Percentiles rank a stretch among this genome's conserved stretches.
phyloP scores from a whole-genome alignment of 1,140 invertebrate species.

The Ceratina japonica region DNA sequence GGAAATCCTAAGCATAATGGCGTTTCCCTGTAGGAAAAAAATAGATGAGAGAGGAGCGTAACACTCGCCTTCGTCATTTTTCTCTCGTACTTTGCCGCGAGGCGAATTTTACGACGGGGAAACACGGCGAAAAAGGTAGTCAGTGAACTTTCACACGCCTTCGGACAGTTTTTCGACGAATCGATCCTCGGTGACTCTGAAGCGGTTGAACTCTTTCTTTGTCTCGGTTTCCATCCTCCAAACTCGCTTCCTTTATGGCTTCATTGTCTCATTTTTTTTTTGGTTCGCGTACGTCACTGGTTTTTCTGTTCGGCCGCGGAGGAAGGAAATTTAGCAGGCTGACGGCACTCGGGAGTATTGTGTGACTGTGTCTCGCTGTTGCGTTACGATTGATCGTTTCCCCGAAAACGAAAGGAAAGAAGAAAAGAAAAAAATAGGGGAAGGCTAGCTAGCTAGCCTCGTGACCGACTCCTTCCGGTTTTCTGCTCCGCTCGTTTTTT shows the following conservation, averaged over 20 bases:
- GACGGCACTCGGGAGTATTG: constrained; percentile 48
- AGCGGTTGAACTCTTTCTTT: not conserved
- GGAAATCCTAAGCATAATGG: constrained; percentile 27
- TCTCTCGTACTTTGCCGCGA: constrained; percentile 28
- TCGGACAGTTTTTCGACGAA: constrained; percentile 32
- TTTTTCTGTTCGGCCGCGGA: constrained; percentile 11
- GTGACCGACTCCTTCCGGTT: constrained; percentile 1
- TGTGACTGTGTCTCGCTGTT: constrained; percentile 17
- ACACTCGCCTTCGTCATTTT: constrained; percentile 48
- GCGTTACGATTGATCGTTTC: constrained; percentile 38
- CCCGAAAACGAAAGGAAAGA: not conserved
- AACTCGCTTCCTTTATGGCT: not conserved
- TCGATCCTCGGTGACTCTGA: constrained; percentile 23
- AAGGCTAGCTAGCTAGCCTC: not conserved
- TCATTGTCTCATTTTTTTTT: not conserved
- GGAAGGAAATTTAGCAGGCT: constrained; percentile 35
- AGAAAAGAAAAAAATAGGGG: too few relatives aligned
- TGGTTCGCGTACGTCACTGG: not conserved
- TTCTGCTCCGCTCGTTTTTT: not conserved
- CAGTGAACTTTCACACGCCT: constrained; percentile 42
- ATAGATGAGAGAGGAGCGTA: constrained; percentile 14
- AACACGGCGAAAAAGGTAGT: constrained; percentile 23
- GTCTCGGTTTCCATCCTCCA: constrained; percentile 1
- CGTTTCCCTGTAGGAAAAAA: constrained; percentile 31
- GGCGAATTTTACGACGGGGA: constrained; percentile 25